phyloP scores from a whole-genome alignment of 2,888 invertebrate species.

The Kuschelorhynchus macadamiae region DNA sequence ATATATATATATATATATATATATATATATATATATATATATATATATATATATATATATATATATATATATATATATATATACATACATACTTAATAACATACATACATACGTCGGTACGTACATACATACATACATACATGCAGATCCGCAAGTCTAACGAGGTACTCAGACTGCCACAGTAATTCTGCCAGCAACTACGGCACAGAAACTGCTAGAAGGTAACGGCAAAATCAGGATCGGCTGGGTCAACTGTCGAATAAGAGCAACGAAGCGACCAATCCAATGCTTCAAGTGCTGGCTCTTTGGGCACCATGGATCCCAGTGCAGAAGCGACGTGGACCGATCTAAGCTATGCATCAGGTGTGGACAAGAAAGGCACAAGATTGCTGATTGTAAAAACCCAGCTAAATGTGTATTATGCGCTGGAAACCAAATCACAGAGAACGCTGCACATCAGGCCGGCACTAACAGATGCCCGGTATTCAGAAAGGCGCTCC shows the following conservation, averaged over 20 bases:
- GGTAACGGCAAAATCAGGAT: background rate
- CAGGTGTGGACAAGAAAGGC: background rate
- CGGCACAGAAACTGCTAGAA: background rate
- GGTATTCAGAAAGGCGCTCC: background rate
- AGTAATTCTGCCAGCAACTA: background rate
- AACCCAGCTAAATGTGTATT: background rate
- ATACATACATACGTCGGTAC: too few species aligned
- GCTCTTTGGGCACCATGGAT: background rate
- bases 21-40: too few species aligned
- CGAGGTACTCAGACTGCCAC: background rate
- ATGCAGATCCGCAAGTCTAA: too few species aligned
- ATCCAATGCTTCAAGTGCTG: background rate
- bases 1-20: too few species aligned
- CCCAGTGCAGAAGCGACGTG: background rate
- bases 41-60: too few species aligned
- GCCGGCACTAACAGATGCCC: background rate
- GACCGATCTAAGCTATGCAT: background rate
- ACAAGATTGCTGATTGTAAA: background rate
- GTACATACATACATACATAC: too few species aligned
- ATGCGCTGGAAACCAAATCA: too few species aligned
- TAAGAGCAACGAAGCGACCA: background rate
- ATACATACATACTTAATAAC: too few species aligned
- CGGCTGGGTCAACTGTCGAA: background rate
- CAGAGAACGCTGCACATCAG: background rate
- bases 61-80: too few species aligned